Evolutionary conservation across 2,113 vertebrate genomes (phyloP), one percentile per base, ranked within the genome.

Genomic region (Dermatemys mawii): DNA sequence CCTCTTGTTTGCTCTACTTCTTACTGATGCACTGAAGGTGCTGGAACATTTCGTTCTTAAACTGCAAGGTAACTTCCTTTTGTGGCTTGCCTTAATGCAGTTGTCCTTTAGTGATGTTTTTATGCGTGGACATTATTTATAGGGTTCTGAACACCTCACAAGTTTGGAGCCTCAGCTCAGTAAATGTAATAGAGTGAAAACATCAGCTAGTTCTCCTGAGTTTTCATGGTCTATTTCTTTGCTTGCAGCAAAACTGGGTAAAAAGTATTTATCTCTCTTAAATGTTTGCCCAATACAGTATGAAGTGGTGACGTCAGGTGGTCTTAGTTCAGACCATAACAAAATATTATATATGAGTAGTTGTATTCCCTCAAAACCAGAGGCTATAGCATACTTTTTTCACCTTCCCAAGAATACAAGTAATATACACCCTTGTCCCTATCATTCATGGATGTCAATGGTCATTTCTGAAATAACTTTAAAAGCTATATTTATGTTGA

Each of bases 141-240:
- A 79, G 91, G 70, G n/a, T 79, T 90, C 79, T 83, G 70, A 95
- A 88, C 41, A 88, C 63, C 86, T 90, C 92, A 21, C 67, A 93
- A 76, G 93, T 93, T 32, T 96, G 93, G 95, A 88, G 79, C 46
- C 91, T 96, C 94, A 95, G 78, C 76, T 97, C 88, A 94, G 76
- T 95, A 94, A 97, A 97, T 98, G 95, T 95, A 97, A 97, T 93
- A 92, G 75, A 92, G 88, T 81, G 78, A 96, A 97, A 97, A 93
- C 92, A 96, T 97, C 89, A 96, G 79, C 38, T 57, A 91, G 67
- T 95, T 98, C 97, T 98, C 97, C 96, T 91, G 96, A 98, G 97
- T 97, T 97, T 98, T 98, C 97, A 98, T 97, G 98, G 97, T 98
- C 97, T 97, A 95, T 93, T 98, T 98, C 96, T 97, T 97, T 83